Base-by-base conservation (phyloP, 2,797 vertebrate genomes). In the Nyctibius grandis region DNA sequence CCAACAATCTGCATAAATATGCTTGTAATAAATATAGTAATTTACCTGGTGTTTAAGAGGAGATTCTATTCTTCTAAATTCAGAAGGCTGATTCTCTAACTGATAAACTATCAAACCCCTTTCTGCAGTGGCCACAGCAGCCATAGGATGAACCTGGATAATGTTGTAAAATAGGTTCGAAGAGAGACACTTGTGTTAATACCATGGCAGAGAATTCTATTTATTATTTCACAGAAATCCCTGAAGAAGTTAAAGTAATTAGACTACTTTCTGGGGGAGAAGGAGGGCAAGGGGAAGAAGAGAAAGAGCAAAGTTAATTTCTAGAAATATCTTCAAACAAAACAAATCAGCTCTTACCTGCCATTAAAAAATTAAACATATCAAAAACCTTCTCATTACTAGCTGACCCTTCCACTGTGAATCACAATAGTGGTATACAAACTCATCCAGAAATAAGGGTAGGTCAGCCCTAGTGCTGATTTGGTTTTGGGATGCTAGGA, bases 21-120 rank as follows among this genome's bases (percentile, higher is more conserved):
- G 13, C 16, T 11, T n/a, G 5, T 42, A 38, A 73, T 19, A 91
- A 78, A 31, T 29, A 14, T 5, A 45, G 11, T 5, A 2, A 67
- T 85, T 95, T 97, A 99, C 99, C 99, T 99, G 99, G 96, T 99
- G 99, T 95, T 99, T 99, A 81, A 99, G 98, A 50, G 99, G 99
- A 75, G 99, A 99, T 31, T 99, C 99, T 98, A 99, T 99, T 97
- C 99, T 98, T 95, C 99, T 98, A 91, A 99, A 99, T 87, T 99
- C 99, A 14, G 99, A 99, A 11, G 99, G 99, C 31, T 99, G 99
- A 95, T 99, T 99, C 97, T 99, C 99, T 79, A 99, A 91, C 93
- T 99, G 99, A 95, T 99, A 99, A 56, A 99, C 99, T 59, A 99
- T 99, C 91, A 99, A 98, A 7, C 99, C 99, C 90, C 99, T 98